A percentile compares a stretch with the other conserved stretches of the same genome.
Evolutionary conservation across 1,140 invertebrate species (phyloP).

Genomic region (Macrobrachium nipponense): DNA sequence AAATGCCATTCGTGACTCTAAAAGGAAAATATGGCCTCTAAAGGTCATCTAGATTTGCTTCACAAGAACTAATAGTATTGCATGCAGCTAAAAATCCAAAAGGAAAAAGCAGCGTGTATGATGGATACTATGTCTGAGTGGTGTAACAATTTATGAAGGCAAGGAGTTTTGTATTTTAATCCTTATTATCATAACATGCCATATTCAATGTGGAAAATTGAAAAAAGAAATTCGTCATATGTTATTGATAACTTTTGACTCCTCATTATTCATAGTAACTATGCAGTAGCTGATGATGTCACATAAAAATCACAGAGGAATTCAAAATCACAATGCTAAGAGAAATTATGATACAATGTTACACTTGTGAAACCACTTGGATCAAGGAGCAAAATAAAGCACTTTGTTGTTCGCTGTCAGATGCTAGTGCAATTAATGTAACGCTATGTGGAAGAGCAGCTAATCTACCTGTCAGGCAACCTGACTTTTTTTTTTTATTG

Average conservation of each 20-base stretch:
- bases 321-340: constrained; percentile 24
- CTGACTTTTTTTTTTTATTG: constrained; percentile 26
- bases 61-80: constrained; percentile 19
- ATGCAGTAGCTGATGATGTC: constrained; percentile 13
- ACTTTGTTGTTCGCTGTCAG: constrained; percentile 41
- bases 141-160: too few species aligned
- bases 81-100: not conserved
- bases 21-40: too few species aligned
- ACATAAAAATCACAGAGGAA: constrained; percentile 40
- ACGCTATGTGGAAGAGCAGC: constrained; percentile 35
- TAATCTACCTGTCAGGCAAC: constrained; percentile 20
- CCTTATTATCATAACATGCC: too few species aligned
- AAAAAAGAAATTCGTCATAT: too few species aligned
- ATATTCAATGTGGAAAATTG: too few species aligned
- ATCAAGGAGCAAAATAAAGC: constrained; percentile 54
- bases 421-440: constrained; percentile 25
- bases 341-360: not conserved
- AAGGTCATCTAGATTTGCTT: constrained; percentile 1
- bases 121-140: too few species aligned
- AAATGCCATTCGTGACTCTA: not conserved
- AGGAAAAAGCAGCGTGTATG: constrained; percentile 3
- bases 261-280: not conserved
- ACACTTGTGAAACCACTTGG: not conserved
- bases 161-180: too few species aligned
- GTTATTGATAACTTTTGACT: too few species aligned